These are phyloP conservation scores for Lepidurus arcticus DNA, from an alignment of 1,140 invertebrate genomes.

Conservation along the genomic window DNA sequence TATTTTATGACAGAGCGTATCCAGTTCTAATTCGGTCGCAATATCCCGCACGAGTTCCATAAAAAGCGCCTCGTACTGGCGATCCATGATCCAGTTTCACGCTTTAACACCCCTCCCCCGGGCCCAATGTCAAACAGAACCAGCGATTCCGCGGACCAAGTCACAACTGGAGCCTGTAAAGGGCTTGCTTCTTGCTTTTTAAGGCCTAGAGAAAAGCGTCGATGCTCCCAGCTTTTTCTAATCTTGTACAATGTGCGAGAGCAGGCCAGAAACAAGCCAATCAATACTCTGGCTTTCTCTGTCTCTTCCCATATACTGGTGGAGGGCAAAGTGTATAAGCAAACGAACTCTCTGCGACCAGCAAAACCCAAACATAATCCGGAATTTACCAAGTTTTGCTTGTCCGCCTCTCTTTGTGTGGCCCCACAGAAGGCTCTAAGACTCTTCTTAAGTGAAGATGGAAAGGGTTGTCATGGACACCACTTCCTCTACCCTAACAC, in stretches of 20 bases:
- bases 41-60: conserved; percentile 91
- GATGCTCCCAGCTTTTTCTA: not conserved
- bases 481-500: not conserved
- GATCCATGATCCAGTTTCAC: conserved; percentile 38
- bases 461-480: conserved; percentile 1
- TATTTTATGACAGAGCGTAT: conserved; percentile 89
- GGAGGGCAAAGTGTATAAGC: not conserved
- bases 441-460: not conserved
- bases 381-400: not conserved
- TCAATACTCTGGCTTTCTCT: not conserved
- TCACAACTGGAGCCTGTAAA: not conserved
- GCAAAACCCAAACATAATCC: not conserved
- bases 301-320: not conserved
- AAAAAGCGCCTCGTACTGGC: conserved; percentile 52
- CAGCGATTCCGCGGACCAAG: conserved; percentile 26
- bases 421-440: not conserved
- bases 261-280: not conserved
- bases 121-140: too few relatives aligned
- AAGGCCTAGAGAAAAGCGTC: not conserved
- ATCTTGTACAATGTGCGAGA: not conserved
- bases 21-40: conserved; percentile 86
- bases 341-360: conserved; percentile 9
- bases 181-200: conserved; percentile 4
- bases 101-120: too few relatives aligned
- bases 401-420: not conserved